Conservation (phyloP, 2,888 invertebrate species). For the Athalia rosae region DNA sequence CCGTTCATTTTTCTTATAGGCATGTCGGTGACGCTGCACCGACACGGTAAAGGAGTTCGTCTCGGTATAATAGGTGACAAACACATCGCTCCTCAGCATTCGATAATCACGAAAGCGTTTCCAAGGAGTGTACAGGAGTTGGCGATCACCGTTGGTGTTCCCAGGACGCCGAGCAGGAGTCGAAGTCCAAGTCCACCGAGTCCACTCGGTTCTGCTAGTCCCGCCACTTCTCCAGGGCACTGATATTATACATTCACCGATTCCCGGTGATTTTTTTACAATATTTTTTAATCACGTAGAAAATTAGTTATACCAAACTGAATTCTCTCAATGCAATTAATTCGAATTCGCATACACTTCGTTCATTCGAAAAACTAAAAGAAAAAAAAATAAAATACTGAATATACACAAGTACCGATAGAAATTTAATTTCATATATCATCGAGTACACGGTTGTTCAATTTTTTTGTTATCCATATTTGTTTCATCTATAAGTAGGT, state of each 20-base stretch:
- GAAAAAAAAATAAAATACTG: too few species aligned
- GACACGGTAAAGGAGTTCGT: slow-evolving; percentile 80
- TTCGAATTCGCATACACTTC: too few species aligned
- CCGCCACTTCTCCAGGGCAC: slow-evolving; percentile 63
- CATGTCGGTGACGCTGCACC: slow-evolving; percentile 83
- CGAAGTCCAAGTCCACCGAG: slow-evolving; percentile 61
- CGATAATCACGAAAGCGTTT: slow-evolving; percentile 65
- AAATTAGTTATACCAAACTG: too few species aligned
- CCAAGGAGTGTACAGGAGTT: slow-evolving; percentile 64
- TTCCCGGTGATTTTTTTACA: background rate
- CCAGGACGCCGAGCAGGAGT: slow-evolving; percentile 58
- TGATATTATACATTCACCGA: slow-evolving; percentile 46
- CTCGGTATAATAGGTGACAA: slow-evolving; percentile 84
- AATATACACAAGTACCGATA: too few species aligned
- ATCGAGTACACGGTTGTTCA: too few species aligned
- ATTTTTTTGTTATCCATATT: too few species aligned
- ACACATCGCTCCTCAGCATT: slow-evolving; percentile 80
- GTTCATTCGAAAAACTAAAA: too few species aligned
- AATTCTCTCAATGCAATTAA: too few species aligned
- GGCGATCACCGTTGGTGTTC: slow-evolving; percentile 65
- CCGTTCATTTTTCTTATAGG: slow-evolving; percentile 74
- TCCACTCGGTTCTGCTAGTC: slow-evolving; percentile 54
- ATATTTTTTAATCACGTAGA: background rate
- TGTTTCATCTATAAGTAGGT: too few species aligned
- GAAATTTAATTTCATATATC: too few species aligned